These are phyloP conservation scores for Glomeris marginata DNA, from an alignment of 2,888 invertebrate species.

Conservation along the genomic window DNA sequence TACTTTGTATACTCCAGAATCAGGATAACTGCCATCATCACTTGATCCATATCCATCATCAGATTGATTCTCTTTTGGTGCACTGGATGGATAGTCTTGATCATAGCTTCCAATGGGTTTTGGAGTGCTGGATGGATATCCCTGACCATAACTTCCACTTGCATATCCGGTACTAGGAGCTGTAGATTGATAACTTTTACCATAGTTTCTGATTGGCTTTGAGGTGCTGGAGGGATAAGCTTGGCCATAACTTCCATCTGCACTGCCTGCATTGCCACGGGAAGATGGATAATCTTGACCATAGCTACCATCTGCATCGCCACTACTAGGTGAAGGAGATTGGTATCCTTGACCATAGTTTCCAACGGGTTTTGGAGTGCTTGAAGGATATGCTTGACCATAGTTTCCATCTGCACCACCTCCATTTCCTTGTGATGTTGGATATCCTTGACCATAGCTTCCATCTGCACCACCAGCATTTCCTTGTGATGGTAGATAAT, in stretches of 20 bases:
- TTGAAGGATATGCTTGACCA: slow-evolving; percentile 3
- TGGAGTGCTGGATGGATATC: not conserved
- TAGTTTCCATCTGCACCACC: not conserved
- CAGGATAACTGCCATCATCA: too few relatives aligned
- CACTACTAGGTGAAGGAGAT: not conserved
- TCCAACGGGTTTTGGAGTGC: slow-evolving; percentile 1
- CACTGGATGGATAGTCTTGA: slow-evolving; percentile 5
- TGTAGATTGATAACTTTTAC: too few relatives aligned
- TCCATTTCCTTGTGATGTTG: slow-evolving; percentile 1
- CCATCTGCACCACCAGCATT: slow-evolving; percentile 2
- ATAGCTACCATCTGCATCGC: not conserved
- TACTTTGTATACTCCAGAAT: too few relatives aligned
- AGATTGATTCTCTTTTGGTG: too few relatives aligned
- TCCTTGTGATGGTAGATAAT: too few relatives aligned
- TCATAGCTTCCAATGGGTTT: slow-evolving; percentile 9
- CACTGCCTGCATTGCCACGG: too few relatives aligned
- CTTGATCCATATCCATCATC: too few relatives aligned
- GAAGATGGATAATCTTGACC: not conserved
- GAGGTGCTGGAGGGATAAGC: too few relatives aligned
- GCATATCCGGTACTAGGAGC: not conserved
- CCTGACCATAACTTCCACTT: slow-evolving; percentile 5
- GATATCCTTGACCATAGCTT: slow-evolving; percentile 3
- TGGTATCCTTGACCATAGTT: not conserved
- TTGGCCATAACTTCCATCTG: too few relatives aligned
- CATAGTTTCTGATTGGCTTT: too few relatives aligned